Percentiles rank a stretch among this genome's conserved stretches.
Evolutionary conservation across 2,113 vertebrate species (phyloP).

Genomic region (Ammodytes dubius): DNA sequence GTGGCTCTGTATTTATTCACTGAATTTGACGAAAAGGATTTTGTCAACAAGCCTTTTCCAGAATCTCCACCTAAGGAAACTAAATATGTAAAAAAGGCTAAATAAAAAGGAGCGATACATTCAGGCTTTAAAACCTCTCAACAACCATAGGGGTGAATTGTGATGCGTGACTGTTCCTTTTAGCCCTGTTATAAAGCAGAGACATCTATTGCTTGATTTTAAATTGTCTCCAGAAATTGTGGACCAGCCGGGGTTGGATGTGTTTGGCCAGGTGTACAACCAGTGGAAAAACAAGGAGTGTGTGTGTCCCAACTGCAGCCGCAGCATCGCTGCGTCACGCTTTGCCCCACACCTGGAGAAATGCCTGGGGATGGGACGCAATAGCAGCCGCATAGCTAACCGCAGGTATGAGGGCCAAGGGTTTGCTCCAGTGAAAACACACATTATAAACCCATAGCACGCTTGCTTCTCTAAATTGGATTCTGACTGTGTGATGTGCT

Average conservation of each 20-base stretch:
- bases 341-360: constrained; percentile 98
- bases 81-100: background rate
- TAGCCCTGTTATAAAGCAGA: background rate
- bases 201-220: background rate
- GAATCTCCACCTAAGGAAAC: background rate
- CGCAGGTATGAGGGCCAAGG: constrained; percentile 84
- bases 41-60: too few species aligned
- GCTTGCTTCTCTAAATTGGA: background rate
- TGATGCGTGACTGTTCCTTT: background rate
- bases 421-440: background rate
- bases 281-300: constrained; percentile 99
- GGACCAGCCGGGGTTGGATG: constrained; percentile 98
- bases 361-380: constrained; percentile 98
- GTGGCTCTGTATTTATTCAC: too few species aligned
- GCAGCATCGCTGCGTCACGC: constrained; percentile 96
- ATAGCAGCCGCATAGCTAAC: constrained; percentile 99
- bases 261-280: constrained; percentile 99
- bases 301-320: constrained; percentile 97
- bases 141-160: too few species aligned
- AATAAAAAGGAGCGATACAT: background rate
- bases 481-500: background rate
- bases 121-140: background rate
- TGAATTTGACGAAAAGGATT: too few species aligned
- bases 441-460: background rate
- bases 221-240: constrained; percentile 90